Base-by-base conservation (phyloP, 2,888 invertebrate genomes). In the Lasioglossum zephyrum region DNA sequence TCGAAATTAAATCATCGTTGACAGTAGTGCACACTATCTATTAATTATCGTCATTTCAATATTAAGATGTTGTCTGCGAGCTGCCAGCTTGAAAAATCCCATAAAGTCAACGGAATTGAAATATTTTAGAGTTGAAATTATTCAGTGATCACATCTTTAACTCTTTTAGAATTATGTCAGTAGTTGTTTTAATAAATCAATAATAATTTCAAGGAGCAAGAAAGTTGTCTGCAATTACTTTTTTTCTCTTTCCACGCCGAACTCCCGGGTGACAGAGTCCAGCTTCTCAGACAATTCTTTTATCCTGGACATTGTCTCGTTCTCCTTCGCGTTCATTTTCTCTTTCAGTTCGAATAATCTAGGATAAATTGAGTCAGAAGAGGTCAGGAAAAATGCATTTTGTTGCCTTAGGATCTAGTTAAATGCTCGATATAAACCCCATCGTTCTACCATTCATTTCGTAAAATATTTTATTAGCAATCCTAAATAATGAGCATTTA, bases 331-430 rank as follows among this genome's bases (percentile, higher is more conserved):
- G 49, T n/a, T 84, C 63, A 93, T 82, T 73, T 91, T 90, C 74
- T 93, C 91, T 80, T 91, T 93, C 80, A 94, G 77, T 72, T 93
- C 93, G 78, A 81, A 53, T 44, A 93, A 73, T 82, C 94, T 94
- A 81, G 78, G 87, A 36, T 74, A 77, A 22, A 22, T 53, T n/a
- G 74, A 72, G 53, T 81, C 41, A 86, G 73, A 72, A 63, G 41
- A 63, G 49, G 44, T 13, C 39, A 13, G 41, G 72, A 44, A 47
- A 73, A 11, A 31, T 57, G 57, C 9, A 57, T 57, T 57, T 57
- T 9, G 8, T 39, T 22, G 69, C 53, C 78, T 16, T 13, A 41
- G 41, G 22, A n/a, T 69, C 70, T 41, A n/a, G 41, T 70, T 70
- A 41, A 70, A n/a, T 70, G 70, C 41, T 39, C 39, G 18, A 9